Evolutionary conservation across 2,113 vertebrate species (phyloP).

Genomic region (Uropsilus gracilis): DNA sequence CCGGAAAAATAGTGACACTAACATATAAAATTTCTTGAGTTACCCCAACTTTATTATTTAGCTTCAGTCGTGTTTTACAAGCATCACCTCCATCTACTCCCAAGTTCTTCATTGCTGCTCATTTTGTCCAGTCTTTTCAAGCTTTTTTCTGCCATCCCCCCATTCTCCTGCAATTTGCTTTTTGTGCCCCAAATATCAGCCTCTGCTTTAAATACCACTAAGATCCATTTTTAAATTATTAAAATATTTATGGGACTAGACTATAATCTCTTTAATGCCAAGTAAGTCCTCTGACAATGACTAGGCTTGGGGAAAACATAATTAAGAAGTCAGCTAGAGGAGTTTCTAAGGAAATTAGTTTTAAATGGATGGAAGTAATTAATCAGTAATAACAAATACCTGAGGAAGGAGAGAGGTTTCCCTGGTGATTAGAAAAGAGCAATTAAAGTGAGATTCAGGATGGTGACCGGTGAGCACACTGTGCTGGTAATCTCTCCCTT

Average conservation of each 20-base stretch:
- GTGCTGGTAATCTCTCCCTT: background rate
- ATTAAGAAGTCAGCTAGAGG: constrained; percentile 63
- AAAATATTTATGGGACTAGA: constrained; percentile 41
- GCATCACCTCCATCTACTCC: background rate
- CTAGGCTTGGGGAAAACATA: constrained; percentile 29
- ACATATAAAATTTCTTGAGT: background rate
- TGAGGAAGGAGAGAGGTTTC: constrained; percentile 11
- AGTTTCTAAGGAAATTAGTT: constrained; percentile 68
- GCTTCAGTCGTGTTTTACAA: background rate
- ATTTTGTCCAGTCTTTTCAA: background rate
- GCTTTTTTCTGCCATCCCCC: background rate
- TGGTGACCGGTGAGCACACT: background rate
- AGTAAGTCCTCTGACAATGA: constrained; percentile 46
- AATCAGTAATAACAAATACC: constrained; percentile 66
- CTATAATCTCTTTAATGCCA: constrained; percentile 33
- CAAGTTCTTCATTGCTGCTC: background rate
- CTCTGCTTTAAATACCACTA: constrained; percentile 27
- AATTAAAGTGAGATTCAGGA: background rate
- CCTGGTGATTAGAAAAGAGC: constrained; percentile 39
- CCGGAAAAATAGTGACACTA: background rate
- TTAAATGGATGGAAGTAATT: constrained; percentile 66
- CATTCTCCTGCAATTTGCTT: background rate
- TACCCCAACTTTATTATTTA: background rate
- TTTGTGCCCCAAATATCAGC: background rate
- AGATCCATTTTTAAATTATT: constrained; percentile 39